Conservation (phyloP, 2,113 vertebrate species). For the Vidua macroura region DNA sequence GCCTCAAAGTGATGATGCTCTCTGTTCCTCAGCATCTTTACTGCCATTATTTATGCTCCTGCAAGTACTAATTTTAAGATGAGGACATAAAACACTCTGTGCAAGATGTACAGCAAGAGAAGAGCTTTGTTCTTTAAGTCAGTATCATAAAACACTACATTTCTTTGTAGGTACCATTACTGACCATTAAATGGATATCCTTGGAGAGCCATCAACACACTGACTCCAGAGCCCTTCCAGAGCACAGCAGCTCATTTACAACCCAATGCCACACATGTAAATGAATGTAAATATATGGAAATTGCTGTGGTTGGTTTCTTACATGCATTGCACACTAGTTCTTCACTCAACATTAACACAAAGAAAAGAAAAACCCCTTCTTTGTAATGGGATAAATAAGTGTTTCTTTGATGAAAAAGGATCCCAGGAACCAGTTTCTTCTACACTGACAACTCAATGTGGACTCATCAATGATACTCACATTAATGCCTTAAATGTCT, state of each 20-base stretch:
- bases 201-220: background rate
- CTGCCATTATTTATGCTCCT: background rate
- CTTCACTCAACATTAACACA: background rate
- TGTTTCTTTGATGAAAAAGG: background rate
- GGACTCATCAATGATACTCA: background rate
- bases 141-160: background rate
- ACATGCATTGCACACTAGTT: background rate
- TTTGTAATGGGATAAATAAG: background rate
- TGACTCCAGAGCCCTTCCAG: background rate
- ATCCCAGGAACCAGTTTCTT: background rate
- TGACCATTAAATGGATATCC: background rate
- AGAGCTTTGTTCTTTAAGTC: background rate
- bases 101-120: background rate
- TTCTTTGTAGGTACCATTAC: background rate
- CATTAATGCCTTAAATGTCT: background rate
- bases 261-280: background rate
- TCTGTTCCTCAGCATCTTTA: conserved; percentile 1
- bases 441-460: background rate
- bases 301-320: background rate
- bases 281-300: background rate
- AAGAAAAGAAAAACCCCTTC: background rate
- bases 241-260: background rate
- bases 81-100: background rate
- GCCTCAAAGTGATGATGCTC: background rate
- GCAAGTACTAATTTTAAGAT: background rate